A percentile compares a stretch with the other conserved stretches of the same genome.
Conservation (phyloP, 2,797 vertebrate genomes). For the Notamacropus eugenii region DNA sequence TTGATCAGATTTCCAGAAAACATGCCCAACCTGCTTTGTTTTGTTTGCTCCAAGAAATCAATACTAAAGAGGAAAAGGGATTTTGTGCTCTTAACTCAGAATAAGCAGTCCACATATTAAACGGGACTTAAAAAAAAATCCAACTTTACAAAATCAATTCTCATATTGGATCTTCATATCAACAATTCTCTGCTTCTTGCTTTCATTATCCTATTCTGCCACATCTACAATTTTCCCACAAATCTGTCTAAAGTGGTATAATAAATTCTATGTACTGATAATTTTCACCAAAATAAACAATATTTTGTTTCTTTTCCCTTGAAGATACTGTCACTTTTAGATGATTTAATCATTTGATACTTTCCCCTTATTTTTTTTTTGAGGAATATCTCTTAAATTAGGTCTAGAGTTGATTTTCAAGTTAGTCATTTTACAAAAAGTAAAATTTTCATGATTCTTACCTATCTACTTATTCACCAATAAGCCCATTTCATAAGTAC, state of each 20-base stretch:
- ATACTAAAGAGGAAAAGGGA: constrained; percentile 30
- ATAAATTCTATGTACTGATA: neutral
- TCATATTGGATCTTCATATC: constrained; percentile 35
- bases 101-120: constrained; percentile 28
- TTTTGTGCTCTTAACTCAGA: constrained; percentile 30
- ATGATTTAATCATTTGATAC: constrained; percentile 3
- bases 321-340: neutral
- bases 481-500: constrained; percentile 11
- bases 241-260: constrained; percentile 25
- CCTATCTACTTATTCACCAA: constrained; percentile 17
- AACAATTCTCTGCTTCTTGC: constrained; percentile 14
- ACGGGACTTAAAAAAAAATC: neutral
- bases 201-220: constrained; percentile 43
- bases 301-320: constrained; percentile 27
- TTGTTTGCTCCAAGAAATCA: neutral
- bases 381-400: constrained; percentile 45
- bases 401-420: constrained; percentile 38
- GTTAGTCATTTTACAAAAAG: neutral
- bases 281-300: constrained; percentile 38
- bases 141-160: constrained; percentile 16
- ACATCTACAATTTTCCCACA: constrained; percentile 5
- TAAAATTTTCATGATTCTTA: constrained; percentile 31
- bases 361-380: constrained; percentile 16
- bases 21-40: neutral
- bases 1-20: constrained; percentile 16